phyloP scores from a whole-genome alignment of 2,888 invertebrate species.

The Sinodicranocentrus sp. region DNA sequence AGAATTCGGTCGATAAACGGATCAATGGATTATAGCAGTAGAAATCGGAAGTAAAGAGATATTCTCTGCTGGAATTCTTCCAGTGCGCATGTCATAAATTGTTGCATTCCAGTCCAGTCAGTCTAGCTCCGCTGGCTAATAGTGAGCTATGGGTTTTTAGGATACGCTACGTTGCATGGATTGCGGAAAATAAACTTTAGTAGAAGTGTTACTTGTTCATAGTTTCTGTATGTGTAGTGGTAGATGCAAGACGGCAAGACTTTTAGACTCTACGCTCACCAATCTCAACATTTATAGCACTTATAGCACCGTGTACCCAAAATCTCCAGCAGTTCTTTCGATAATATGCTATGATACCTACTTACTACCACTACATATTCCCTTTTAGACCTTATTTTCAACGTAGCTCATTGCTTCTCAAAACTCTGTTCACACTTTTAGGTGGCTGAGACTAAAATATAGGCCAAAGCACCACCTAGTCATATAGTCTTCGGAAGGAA shows the following conservation, averaged over 20 bases:
- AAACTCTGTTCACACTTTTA: too few species aligned
- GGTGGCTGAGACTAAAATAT: not conserved
- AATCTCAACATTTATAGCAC: too few species aligned
- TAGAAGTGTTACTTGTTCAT: not conserved
- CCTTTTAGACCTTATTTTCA: too few species aligned
- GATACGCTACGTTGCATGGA: not conserved
- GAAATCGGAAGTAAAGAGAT: constrained; percentile 25
- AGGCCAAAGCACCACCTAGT: not conserved
- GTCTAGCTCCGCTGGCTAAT: not conserved
- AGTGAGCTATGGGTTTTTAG: not conserved
- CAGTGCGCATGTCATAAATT: constrained; percentile 36
- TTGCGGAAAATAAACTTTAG: not conserved
- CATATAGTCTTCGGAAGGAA: not conserved
- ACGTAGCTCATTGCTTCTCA: too few species aligned
- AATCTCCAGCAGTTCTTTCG: not conserved
- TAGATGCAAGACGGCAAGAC: too few species aligned
- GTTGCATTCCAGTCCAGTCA: constrained; percentile 50
- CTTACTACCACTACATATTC: too few species aligned
- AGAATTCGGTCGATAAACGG: constrained; percentile 35
- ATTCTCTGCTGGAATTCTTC: not conserved
- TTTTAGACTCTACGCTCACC: too few species aligned
- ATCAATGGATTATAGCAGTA: constrained; percentile 36
- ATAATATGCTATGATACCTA: not conserved
- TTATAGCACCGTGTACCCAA: not conserved
- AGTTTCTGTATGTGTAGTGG: too few species aligned